phyloP scores from a whole-genome alignment of 1,140 invertebrate species.

The Platorchestia sp. region DNA sequence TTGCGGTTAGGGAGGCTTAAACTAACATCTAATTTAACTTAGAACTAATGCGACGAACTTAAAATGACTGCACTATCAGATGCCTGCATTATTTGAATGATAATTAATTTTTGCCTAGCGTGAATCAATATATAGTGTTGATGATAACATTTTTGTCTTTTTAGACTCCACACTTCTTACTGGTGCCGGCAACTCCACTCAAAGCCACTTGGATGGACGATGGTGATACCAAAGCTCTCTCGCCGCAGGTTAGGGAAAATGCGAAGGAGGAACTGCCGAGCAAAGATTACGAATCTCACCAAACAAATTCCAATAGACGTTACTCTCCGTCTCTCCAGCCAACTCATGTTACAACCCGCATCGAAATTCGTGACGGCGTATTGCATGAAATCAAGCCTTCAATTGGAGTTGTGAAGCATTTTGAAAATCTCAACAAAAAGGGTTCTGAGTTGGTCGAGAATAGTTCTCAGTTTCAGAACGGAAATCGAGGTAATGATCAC shows the following conservation, averaged over 20 bases:
- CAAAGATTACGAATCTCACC: neutral
- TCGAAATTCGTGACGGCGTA: neutral
- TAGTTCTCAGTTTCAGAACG: neutral
- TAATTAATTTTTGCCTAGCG: too few species aligned
- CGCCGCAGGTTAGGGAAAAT: neutral
- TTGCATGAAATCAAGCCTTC: neutral
- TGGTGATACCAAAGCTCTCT: neutral
- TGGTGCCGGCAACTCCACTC: slow-evolving; percentile 40
- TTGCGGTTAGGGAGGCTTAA: too few species aligned
- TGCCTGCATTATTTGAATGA: too few species aligned
- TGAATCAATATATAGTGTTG: neutral
- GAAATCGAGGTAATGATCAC: neutral
- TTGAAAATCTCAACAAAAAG: neutral
- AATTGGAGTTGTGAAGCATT: neutral
- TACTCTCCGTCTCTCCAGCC: neutral
- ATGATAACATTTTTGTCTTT: neutral
- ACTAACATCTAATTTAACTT: too few species aligned
- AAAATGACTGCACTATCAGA: too few species aligned
- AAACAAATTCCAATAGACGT: neutral
- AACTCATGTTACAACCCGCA: neutral
- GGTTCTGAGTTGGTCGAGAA: neutral
- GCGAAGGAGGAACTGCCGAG: neutral
- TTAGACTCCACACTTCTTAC: slow-evolving; percentile 27
- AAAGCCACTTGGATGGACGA: slow-evolving; percentile 22
- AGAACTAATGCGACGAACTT: too few species aligned